Base-by-base conservation (phyloP, 2,888 invertebrate species). In the Folsomia manolachei region DNA sequence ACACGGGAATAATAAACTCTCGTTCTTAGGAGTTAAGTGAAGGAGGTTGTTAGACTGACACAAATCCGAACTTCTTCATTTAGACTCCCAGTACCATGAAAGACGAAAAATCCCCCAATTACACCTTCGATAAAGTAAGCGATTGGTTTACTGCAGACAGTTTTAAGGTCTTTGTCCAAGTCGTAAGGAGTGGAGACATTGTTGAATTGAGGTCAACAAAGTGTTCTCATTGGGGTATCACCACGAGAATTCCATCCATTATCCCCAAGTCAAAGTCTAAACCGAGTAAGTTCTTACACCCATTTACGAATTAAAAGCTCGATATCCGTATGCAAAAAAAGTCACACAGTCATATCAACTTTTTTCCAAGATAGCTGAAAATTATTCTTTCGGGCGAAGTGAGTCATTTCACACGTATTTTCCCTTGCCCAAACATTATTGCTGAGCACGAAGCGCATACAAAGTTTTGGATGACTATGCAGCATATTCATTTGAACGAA, bases 71-170 rank as follows among this genome's bases (percentile, higher is more conserved):
- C n/a, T n/a, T n/a, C n/a, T 56, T 56, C 56, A 64, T 25, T 24
- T 63, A 9, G 21, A 63, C 2, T 26, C 7, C 4, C 23, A 26
- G 2, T 23, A 63, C 63, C 68, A 77, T 77, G 77, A 77, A 77
- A 71, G 77, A 77, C 74, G 72, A 72, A 71, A 77, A 75, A 71
- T 67, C 74, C 14, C 75, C 79, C 63, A 78, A 77, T 53, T 80
- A 78, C 70, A 77, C 74, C 52, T 78, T 76, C 39, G 79, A 77
- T 71, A 78, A 79, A 77, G 90, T 90, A 83, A 89, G 90, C 76
- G 90, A 90, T 86, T 91, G 91, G 91, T 90, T 90, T 83, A 87
- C 87, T 79, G 88, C 89, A 79, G 88, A 89, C 81, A 90, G 90
- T 85, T 87, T 89, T 82, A 88, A 88, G 81, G 88, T 90, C 81